These are phyloP conservation scores for Perccottus glenii DNA, from an alignment of 2,113 vertebrate genomes.

Conservation along the genomic window DNA sequence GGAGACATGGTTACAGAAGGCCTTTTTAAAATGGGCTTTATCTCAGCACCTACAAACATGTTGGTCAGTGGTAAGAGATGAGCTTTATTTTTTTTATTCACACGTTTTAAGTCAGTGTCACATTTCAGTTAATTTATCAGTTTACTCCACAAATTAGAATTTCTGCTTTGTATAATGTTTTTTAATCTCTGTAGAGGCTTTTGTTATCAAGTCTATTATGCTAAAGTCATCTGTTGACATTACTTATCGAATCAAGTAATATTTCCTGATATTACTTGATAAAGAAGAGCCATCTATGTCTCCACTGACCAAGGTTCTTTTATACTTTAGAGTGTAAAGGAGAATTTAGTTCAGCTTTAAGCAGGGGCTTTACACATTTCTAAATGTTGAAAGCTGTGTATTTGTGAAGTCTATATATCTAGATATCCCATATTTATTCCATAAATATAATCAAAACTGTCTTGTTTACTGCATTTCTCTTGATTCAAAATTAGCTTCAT, in stretches of 20 bases:
- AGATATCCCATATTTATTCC: too few relatives aligned
- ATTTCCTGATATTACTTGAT: too few relatives aligned
- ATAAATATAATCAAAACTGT: too few relatives aligned
- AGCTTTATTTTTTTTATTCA: too few relatives aligned
- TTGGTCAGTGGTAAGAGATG: background rate
- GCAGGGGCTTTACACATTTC: too few relatives aligned
- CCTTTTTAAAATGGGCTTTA: too few relatives aligned
- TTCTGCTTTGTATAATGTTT: background rate
- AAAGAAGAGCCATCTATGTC: too few relatives aligned
- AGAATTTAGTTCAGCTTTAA: too few relatives aligned
- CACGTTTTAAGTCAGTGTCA: too few relatives aligned
- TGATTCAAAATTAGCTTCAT: slow-evolving; percentile 26
- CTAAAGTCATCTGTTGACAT: background rate
- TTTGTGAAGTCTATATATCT: too few relatives aligned
- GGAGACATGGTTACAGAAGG: slow-evolving; percentile 1
- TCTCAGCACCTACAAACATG: background rate
- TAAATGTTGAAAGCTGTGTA: too few relatives aligned
- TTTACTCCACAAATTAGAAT: background rate
- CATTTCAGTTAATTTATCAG: background rate
- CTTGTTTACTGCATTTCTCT: background rate
- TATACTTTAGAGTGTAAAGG: too few relatives aligned
- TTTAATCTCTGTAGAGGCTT: background rate
- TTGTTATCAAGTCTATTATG: background rate
- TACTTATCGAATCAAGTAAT: background rate
- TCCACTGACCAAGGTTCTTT: background rate